Conservation (phyloP, 37 sponge, comb jelly and placozoan genomes). For the Ianthella basta region DNA sequence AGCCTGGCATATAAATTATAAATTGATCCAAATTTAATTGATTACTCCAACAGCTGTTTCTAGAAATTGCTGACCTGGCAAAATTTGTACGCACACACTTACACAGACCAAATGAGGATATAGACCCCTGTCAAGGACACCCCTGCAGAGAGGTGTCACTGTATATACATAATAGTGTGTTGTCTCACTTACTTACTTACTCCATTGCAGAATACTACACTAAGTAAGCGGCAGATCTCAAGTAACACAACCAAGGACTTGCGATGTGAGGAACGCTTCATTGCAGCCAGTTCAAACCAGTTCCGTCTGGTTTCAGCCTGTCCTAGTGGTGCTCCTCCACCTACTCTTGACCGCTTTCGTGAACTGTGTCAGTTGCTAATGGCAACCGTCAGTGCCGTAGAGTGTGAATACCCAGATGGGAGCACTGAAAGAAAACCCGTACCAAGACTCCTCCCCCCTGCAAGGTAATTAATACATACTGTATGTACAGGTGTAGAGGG, state of each 20-base stretch:
- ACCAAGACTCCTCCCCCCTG: constrained; percentile 9
- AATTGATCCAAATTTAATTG: no score
- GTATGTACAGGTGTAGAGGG: no score
- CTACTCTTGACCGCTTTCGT: constrained; percentile 20
- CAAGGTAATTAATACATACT: constrained; percentile 32
- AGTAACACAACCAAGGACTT: neutral
- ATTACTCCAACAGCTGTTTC: no score
- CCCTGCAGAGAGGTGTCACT: no score
- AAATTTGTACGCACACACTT: no score
- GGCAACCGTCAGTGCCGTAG: neutral
- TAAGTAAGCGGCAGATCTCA: neutral
- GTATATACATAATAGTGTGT: no score
- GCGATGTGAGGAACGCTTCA: constrained; percentile 11
- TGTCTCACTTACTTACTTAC: neutral
- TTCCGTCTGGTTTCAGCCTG: constrained; percentile 64
- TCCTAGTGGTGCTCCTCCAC: constrained; percentile 61
- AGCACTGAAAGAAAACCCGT: neutral
- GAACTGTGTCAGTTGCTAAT: constrained; percentile 50
- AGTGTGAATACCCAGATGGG: constrained; percentile 58
- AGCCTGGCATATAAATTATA: no score
- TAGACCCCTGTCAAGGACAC: no score
- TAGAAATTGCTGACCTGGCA: no score
- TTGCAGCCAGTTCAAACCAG: neutral
- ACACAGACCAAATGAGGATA: no score
- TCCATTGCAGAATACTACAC: neutral